Evolutionary conservation across 2,113 vertebrate species (phyloP).

Genomic region (Micromys minutus): DNA sequence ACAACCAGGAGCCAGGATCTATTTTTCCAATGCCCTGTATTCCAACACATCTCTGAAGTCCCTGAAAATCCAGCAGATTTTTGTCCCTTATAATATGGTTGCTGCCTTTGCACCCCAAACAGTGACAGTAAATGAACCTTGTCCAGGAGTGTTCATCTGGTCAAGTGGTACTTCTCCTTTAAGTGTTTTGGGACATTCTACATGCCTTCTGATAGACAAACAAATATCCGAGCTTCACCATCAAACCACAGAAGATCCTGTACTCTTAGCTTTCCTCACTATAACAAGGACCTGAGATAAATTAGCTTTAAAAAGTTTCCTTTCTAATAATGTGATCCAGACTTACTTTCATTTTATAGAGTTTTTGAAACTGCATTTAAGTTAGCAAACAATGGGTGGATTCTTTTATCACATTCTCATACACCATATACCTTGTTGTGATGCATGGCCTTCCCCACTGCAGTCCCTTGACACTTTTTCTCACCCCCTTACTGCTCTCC

Average conservation of each 20-base stretch:
- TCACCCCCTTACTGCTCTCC: background rate
- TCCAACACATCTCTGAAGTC: background rate
- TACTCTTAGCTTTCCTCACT: background rate
- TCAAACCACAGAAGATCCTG: background rate
- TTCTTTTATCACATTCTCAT: background rate
- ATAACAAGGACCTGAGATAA: background rate
- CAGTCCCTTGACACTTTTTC: no score
- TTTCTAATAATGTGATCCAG: no score
- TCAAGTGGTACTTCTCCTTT: no score
- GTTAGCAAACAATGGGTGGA: background rate
- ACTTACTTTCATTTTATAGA: background rate
- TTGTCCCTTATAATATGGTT: background rate
- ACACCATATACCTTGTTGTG: background rate
- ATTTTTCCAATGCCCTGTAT: background rate
- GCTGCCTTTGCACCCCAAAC: background rate
- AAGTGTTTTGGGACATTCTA: no score
- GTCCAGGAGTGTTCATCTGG: no score
- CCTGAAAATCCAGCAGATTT: conserved; percentile 28
- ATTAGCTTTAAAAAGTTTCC: background rate
- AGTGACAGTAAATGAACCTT: background rate
- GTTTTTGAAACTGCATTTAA: background rate
- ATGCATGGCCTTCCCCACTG: background rate
- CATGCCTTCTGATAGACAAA: conserved; percentile 15
- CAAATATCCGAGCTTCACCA: background rate
- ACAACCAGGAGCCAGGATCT: background rate